phyloP scores from a whole-genome alignment of 2,888 invertebrate species.

The Cordilura impudica region DNA sequence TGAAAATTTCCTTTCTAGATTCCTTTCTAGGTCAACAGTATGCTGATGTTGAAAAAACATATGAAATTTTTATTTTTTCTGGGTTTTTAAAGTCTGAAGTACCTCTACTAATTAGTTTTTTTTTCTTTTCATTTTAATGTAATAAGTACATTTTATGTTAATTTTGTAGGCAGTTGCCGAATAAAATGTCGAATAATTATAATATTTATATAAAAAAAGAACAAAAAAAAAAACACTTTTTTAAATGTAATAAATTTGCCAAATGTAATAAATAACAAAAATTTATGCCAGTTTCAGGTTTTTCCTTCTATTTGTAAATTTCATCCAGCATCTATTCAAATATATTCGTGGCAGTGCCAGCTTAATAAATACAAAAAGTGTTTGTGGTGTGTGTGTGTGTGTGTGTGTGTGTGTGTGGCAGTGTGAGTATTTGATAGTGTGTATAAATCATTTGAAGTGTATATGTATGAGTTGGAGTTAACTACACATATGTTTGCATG shows the following conservation, averaged over 20 bases:
- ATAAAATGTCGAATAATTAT: neutral
- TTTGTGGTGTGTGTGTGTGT: neutral
- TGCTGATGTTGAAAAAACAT: too few species aligned
- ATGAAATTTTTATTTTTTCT: neutral
- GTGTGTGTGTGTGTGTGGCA: neutral
- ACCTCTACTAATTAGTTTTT: too few species aligned
- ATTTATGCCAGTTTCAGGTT: slow-evolving; percentile 4
- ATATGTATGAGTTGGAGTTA: neutral
- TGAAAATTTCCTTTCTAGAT: too few species aligned
- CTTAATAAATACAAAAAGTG: neutral
- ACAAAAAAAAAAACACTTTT: neutral
- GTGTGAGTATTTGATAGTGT: neutral
- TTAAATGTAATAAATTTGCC: slow-evolving; percentile 32
- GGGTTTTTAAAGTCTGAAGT: neutral
- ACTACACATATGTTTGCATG: neutral
- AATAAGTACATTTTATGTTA: neutral
- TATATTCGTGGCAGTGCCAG: neutral
- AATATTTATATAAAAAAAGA: neutral
- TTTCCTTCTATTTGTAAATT: neutral
- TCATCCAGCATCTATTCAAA: too few species aligned
- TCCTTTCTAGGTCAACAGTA: too few species aligned
- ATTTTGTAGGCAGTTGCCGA: neutral
- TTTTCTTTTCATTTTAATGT: neutral
- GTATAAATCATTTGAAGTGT: slow-evolving; percentile 26
- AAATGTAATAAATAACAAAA: slow-evolving; percentile 38